Evolutionary conservation across 2,888 invertebrate species (phyloP), one percentile per base, ranked within the genome.

Genomic region (Campaea margaritaria): DNA sequence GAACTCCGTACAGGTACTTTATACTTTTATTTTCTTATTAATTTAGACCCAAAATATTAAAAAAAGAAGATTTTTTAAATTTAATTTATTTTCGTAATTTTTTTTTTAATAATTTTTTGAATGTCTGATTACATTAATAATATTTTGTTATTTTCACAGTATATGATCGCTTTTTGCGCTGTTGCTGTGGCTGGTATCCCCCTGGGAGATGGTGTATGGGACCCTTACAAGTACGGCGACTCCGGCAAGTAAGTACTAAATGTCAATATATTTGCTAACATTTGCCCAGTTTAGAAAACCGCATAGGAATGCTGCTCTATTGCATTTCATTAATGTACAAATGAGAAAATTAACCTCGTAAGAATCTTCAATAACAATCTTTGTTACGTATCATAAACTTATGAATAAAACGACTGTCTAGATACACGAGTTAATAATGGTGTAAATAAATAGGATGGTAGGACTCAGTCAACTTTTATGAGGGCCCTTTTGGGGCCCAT

Each of bases 171-270:
- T 13, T 64, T 87, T 52, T 87, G 87, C 83, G 78, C 81, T 48
- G 82, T 83, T 5, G 85, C 83, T 41, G 84, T 78, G 10, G 73
- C 79, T 38, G 82, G 81, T 16, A 78, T 79, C 11, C 85, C 90
- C 7, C 70, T 76, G 34, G 81, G 87, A 69, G 87, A 87, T 57
- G 92, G 92, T 65, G 80, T 62, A 69, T 92, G 91, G 91, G 69
- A 86, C 75, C 86, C 90, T 28, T 82, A 86, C 73, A 82, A 81
- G 77, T 89, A 81, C 69, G 91, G 90, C 58, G 82, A 81, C 45
- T 46, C 62, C 68, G 91, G 91, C 85, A 91, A 87, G 91, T 91
- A 82, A 87, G 91, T 87, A n/a, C n/a, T n/a, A 83, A 85, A 86
- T 85, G 79, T 70, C 80, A 85, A 67, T 69, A 69, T 73, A 71